Evolutionary conservation across 1,140 invertebrate genomes (phyloP), one percentile per base, ranked within the genome.

Genomic region (Aleiodes sp.): DNA sequence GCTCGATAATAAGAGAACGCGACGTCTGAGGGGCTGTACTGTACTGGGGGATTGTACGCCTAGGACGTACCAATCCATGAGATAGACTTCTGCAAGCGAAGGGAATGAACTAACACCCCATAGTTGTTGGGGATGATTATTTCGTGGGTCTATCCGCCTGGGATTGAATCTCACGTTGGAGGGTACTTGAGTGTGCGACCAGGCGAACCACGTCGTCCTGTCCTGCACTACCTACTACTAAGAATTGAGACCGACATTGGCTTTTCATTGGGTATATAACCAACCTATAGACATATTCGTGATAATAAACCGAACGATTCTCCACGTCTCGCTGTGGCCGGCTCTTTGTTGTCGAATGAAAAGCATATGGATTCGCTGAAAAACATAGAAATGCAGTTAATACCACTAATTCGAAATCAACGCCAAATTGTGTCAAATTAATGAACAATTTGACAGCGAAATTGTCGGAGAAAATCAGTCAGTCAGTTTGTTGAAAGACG

Each of bases 111-210:
- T 71, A 77, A 60, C 76, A 41, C 68, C 70, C 76, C 12, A 59
- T n/a, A 29, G 26, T 59, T 31, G 28, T n/a, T n/a, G n/a, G n/a
- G 24, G 80, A 83, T 83, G 80, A 85, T 85, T 84, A 85, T 84
- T 84, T 85, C 70, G 80, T 82, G 76, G 75, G 70, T 79, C 76
- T 77, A 73, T 4, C 37, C 19, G 6, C 70, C n/a, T n/a, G 73
- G 78, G 79, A 85, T 85, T 85, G 77, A 82, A 84, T 84, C 78
- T n/a, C 76, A 75, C 75, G 74, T 79, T 83, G 75, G 74, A 84
- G 82, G 75, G 80, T 84, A 60, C 84, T 84, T 72, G 77, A 84
- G 80, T 74, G 75, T 76, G 75, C 75, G 73, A 69, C 73, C 78
- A 77, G 76, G 74, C 28, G 16, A 29, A 59, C 19, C 75, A 63